Evolutionary conservation across 2,888 invertebrate species (phyloP).

Genomic region (Lepidochitona cinerea): DNA sequence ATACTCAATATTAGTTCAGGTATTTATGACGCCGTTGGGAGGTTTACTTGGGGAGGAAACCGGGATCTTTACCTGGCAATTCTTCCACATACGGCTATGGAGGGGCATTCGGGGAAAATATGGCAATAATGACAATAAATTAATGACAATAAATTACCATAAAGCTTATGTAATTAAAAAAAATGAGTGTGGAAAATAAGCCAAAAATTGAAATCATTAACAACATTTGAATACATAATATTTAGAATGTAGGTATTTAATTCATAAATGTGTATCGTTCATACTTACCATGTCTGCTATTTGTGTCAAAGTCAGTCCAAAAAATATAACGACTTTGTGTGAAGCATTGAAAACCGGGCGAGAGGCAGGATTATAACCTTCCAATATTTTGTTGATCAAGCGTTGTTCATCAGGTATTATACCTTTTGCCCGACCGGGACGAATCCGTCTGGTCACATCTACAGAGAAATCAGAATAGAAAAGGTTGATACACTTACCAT

Average conservation of each 20-base stretch:
- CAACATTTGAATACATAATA: not conserved
- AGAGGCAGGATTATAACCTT: slow-evolving; percentile 62
- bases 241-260: not conserved
- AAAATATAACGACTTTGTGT: slow-evolving; percentile 57
- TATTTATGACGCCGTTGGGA: no score
- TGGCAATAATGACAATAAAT: no score
- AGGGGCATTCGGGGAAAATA: no score
- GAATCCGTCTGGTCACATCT: not conserved
- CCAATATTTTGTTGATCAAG: slow-evolving; percentile 52
- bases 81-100: no score
- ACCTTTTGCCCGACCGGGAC: not conserved
- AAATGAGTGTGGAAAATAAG: no score
- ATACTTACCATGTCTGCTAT: slow-evolving; percentile 66
- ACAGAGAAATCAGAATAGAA: not conserved
- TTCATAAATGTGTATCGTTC: not conserved
- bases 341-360: slow-evolving; percentile 67
- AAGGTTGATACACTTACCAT: slow-evolving; percentile 63
- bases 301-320: slow-evolving; percentile 65
- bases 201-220: not conserved
- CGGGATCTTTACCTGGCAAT: no score
- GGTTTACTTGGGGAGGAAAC: no score
- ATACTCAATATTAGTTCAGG: no score
- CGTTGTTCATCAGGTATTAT: slow-evolving; percentile 64
- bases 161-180: no score
- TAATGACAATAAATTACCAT: no score